Conservation (phyloP, 2,113 vertebrate species). For the Ptyas mucosa region DNA sequence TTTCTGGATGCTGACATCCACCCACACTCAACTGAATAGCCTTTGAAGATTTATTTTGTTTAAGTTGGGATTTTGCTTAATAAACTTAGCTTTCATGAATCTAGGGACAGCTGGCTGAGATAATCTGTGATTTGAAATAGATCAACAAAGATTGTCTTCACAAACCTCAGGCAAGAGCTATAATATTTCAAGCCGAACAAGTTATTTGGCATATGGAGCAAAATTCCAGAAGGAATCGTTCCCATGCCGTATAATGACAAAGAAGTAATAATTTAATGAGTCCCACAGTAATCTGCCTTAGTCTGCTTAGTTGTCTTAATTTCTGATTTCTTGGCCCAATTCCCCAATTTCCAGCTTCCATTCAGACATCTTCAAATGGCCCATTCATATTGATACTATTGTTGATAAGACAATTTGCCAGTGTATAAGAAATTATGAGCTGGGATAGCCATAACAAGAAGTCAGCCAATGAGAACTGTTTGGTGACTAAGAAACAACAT, state of each 20-base stretch:
- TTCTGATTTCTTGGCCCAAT: neutral
- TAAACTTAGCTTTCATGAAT: neutral
- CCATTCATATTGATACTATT: neutral
- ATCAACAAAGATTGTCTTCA: neutral
- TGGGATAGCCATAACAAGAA: too few relatives aligned
- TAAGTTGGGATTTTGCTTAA: neutral
- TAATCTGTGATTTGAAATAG: neutral
- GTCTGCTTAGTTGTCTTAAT: neutral
- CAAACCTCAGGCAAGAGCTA: neutral
- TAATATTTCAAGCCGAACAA: neutral
- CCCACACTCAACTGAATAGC: neutral
- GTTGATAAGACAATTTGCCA: too few relatives aligned
- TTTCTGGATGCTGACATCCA: neutral
- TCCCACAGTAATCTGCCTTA: neutral
- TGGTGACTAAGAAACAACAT: too few relatives aligned
- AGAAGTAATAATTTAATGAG: neutral
- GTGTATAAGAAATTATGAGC: too few relatives aligned
- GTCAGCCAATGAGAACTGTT: too few relatives aligned
- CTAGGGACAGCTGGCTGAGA: neutral
- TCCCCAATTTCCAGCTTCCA: neutral
- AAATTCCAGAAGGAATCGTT: neutral
- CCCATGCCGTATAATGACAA: neutral
- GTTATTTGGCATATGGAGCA: neutral
- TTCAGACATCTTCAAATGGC: neutral
- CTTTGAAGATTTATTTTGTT: neutral